phyloP scores from a whole-genome alignment of 2,113 vertebrate genomes.

The Ctenodactylus gundi region DNA sequence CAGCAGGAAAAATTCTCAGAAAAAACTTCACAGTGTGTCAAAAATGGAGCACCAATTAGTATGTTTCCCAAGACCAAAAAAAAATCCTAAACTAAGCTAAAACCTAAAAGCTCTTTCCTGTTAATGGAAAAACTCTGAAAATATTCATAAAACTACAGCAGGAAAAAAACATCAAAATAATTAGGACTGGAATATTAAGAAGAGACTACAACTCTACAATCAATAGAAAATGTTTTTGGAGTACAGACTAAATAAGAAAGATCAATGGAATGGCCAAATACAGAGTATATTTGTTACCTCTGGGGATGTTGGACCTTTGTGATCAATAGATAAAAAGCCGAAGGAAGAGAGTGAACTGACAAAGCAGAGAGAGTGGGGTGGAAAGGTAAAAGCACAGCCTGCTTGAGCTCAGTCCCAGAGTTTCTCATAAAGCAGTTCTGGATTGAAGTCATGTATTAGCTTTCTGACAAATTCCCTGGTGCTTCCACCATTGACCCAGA shows the following conservation, averaged over 20 bases:
- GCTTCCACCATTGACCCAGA: too few relatives aligned
- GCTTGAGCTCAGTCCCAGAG: neutral
- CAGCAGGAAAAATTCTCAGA: neutral
- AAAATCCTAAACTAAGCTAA: neutral
- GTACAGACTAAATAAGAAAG: neutral
- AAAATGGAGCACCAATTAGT: neutral
- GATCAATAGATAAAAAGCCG: neutral
- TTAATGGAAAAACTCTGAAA: conserved; percentile 15
- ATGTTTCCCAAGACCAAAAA: neutral
- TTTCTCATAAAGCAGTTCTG: neutral
- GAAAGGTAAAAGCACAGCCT: neutral
- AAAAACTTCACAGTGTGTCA: neutral
- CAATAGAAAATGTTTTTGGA: neutral
- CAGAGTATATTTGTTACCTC: neutral
- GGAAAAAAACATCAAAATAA: neutral
- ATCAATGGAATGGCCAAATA: neutral
- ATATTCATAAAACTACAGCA: neutral
- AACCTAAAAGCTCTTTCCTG: neutral
- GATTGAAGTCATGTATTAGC: too few relatives aligned
- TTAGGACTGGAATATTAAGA: neutral
- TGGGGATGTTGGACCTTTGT: neutral
- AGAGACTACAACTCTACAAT: neutral
- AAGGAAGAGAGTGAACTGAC: neutral
- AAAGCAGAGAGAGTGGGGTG: neutral
- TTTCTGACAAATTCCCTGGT: neutral